phyloP scores from a whole-genome alignment of 2,888 invertebrate species.

The Chromoteleia sp. region DNA sequence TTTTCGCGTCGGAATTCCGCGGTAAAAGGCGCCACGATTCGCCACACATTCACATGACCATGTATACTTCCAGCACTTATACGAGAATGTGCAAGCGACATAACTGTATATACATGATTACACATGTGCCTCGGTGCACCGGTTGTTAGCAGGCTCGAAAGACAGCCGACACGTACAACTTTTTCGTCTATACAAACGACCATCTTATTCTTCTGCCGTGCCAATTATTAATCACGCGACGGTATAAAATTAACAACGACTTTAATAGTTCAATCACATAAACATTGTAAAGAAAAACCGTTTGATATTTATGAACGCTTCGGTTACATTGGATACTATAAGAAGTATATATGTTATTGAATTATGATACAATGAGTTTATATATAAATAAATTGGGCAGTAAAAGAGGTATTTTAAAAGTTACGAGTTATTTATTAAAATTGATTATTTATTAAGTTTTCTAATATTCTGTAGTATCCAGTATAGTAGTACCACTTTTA shows the following conservation, averaged over 20 bases:
- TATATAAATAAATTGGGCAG: too few relatives aligned
- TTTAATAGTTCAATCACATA: slow-evolving; percentile 31
- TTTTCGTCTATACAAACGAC: slow-evolving; percentile 36
- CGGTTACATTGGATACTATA: background rate
- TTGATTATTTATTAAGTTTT: too few relatives aligned
- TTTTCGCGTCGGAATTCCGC: slow-evolving; percentile 14
- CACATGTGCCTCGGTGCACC: slow-evolving; percentile 56
- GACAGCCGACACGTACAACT: slow-evolving; percentile 21
- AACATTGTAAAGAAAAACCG: background rate
- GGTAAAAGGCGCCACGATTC: slow-evolving; percentile 20
- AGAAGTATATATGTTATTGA: too few relatives aligned
- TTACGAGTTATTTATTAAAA: too few relatives aligned
- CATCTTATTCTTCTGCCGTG: slow-evolving; percentile 17
- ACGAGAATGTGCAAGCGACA: slow-evolving; percentile 63
- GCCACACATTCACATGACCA: slow-evolving; percentile 41
- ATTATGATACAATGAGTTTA: too few relatives aligned
- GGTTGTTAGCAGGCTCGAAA: slow-evolving; percentile 28
- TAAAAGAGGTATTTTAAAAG: too few relatives aligned
- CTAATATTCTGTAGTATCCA: too few relatives aligned
- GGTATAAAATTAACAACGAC: background rate
- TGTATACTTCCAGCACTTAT: slow-evolving; percentile 6
- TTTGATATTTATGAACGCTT: background rate
- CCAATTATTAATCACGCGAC: slow-evolving; percentile 36
- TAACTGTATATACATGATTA: slow-evolving; percentile 70
- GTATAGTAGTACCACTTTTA: too few relatives aligned